phyloP scores from a whole-genome alignment of 2,113 vertebrate genomes.

The Benitochromis conjunctus region DNA sequence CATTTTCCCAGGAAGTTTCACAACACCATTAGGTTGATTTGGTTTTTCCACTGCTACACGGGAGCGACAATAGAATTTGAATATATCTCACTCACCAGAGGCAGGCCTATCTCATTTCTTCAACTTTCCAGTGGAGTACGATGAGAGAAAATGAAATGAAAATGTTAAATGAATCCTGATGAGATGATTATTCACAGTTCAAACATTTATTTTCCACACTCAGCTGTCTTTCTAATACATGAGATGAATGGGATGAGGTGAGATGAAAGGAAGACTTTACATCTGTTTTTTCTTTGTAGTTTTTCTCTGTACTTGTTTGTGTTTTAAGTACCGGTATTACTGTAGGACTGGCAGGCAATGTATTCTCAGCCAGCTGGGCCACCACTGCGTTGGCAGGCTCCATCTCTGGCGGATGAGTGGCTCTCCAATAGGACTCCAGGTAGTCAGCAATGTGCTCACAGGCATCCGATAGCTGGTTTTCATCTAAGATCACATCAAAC shows the following conservation, averaged over 20 bases:
- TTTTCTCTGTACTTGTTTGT: not conserved
- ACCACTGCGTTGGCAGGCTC: constrained; percentile 82
- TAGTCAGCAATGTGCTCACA: constrained; percentile 98
- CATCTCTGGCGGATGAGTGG: constrained; percentile 92
- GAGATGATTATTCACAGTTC: not conserved
- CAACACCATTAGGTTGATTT: not conserved
- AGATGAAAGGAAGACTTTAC: not conserved
- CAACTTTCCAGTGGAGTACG: constrained; percentile 45
- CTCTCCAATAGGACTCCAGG: constrained; percentile 96
- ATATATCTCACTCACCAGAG: constrained; percentile 64
- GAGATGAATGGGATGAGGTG: constrained; percentile 22
- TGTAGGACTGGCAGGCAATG: constrained; percentile 81
- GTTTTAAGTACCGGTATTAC: constrained; percentile 57
- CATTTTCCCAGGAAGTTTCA: not conserved
- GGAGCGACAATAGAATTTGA: not conserved
- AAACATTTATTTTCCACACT: not conserved
- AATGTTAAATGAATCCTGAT: constrained; percentile 53
- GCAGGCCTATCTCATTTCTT: constrained; percentile 66
- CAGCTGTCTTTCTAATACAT: not conserved
- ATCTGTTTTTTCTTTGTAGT: not conserved
- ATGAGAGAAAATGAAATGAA: constrained; percentile 62
- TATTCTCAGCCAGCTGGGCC: constrained; percentile 84
- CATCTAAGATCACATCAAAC: constrained; percentile 96
- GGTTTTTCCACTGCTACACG: not conserved
- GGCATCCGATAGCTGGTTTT: constrained; percentile 95